Percentiles rank a stretch among this genome's conserved stretches.
Conservation (phyloP, 2,797 vertebrate genomes). For the Yasuhikotakia modesta region DNA sequence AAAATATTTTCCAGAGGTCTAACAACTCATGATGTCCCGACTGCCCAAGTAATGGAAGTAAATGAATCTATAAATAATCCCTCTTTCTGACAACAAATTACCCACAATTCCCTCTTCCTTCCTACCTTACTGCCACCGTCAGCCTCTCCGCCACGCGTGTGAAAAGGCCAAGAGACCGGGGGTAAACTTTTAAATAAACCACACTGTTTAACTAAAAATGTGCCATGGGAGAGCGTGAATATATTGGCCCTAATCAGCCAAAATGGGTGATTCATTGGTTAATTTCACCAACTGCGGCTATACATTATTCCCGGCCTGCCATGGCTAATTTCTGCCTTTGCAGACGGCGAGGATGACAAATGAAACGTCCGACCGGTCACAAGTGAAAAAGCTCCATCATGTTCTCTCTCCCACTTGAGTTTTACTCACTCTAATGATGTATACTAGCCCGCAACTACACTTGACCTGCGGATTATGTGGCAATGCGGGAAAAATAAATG, state of each 20-base stretch:
- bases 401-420: constrained; percentile 83
- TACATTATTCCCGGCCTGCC: constrained; percentile 80
- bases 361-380: constrained; percentile 83
- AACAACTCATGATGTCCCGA: constrained; percentile 65
- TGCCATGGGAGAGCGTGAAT: constrained; percentile 74
- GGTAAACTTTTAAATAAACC: constrained; percentile 75
- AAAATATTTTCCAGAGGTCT: constrained; percentile 63
- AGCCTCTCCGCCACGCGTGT: constrained; percentile 39
- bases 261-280: constrained; percentile 81
- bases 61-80: constrained; percentile 68
- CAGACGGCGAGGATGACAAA: constrained; percentile 81
- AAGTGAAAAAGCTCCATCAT: constrained; percentile 87
- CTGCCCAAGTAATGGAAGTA: constrained; percentile 64
- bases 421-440: constrained; percentile 96
- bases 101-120: constrained; percentile 30
- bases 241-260: constrained; percentile 79
- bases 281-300: constrained; percentile 76
- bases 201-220: constrained; percentile 77
- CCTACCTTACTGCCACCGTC: constrained; percentile 40
- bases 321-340: constrained; percentile 77
- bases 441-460: constrained; percentile 95
- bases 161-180: constrained; percentile 60
- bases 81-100: constrained; percentile 64
- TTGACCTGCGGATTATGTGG: constrained; percentile 89
- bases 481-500: constrained; percentile 69